A percentile compares a stretch with the other conserved stretches of the same genome.
These are phyloP conservation scores for Lysandra coridon DNA, from an alignment of 2,888 invertebrate genomes.

Conservation along the genomic window DNA sequence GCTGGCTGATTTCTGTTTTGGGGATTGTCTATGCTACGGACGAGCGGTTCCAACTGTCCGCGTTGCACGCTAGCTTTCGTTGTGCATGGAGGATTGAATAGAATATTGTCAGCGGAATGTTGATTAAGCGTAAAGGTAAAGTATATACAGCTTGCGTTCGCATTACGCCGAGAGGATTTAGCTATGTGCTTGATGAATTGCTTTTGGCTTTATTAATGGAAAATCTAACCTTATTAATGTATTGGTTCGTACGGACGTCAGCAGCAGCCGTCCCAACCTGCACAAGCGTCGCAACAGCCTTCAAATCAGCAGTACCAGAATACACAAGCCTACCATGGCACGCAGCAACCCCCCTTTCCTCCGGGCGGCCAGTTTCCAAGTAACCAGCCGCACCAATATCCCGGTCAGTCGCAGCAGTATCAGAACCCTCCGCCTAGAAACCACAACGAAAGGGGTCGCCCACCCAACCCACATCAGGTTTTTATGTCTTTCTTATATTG, in stretches of 20 bases:
- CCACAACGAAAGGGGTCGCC: slow-evolving; percentile 77
- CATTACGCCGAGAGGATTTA: slow-evolving; percentile 67
- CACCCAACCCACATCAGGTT: slow-evolving; percentile 76
- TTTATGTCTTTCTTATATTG: slow-evolving; percentile 37
- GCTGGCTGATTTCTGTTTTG: slow-evolving; percentile 59
- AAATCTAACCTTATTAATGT: slow-evolving; percentile 82
- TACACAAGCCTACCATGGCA: slow-evolving; percentile 80
- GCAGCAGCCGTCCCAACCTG: slow-evolving; percentile 80
- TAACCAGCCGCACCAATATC: slow-evolving; percentile 66
- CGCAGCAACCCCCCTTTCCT: slow-evolving; percentile 78
- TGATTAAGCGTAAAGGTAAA: slow-evolving; percentile 69
- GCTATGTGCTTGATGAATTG: slow-evolving; percentile 75
- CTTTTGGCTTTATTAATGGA: slow-evolving; percentile 75
- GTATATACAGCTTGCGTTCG: slow-evolving; percentile 72
- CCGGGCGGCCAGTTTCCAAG: slow-evolving; percentile 76
- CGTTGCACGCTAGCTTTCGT: slow-evolving; percentile 80
- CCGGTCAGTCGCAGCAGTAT: slow-evolving; percentile 67
- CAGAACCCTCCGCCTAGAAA: slow-evolving; percentile 76
- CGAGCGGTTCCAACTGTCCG: slow-evolving; percentile 70
- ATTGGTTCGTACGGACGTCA: slow-evolving; percentile 81
- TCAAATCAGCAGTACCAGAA: slow-evolving; percentile 76
- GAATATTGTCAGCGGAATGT: slow-evolving; percentile 71
- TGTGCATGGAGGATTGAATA: slow-evolving; percentile 78
- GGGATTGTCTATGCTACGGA: slow-evolving; percentile 60
- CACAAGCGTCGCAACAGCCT: slow-evolving; percentile 77